Evolutionary conservation across 2,113 vertebrate species (phyloP).

Genomic region (Rhinoderma darwinii): DNA sequence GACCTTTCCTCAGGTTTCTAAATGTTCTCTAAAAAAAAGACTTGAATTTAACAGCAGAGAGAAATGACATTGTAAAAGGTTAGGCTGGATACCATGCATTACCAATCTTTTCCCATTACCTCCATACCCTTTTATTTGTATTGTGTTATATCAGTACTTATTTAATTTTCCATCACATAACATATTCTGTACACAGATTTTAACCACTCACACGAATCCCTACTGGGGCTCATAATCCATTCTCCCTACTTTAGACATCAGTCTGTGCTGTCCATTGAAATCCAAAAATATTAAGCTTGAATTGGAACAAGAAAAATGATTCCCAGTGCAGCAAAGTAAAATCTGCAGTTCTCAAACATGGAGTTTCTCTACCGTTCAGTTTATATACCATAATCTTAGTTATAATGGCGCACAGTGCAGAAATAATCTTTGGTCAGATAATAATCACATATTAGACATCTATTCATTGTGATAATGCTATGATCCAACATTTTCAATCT

Average conservation of each 20-base stretch:
- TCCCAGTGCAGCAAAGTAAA: too few relatives aligned
- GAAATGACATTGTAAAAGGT: not conserved
- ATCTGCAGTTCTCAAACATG: too few relatives aligned
- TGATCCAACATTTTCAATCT: not conserved
- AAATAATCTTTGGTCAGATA: not conserved
- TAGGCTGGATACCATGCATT: not conserved
- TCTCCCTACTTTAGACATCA: too few relatives aligned
- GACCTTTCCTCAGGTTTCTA: not conserved
- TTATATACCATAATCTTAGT: too few relatives aligned
- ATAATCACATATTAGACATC: not conserved
- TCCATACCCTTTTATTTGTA: not conserved
- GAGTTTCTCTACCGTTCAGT: too few relatives aligned
- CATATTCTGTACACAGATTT: not conserved
- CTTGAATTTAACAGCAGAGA: not conserved
- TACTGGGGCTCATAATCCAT: not conserved
- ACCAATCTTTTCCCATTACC: not conserved
- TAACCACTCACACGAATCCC: not conserved
- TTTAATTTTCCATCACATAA: too few relatives aligned
- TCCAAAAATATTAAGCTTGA: too few relatives aligned
- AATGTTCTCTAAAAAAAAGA: not conserved
- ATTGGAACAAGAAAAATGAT: too few relatives aligned
- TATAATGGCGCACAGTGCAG: too few relatives aligned
- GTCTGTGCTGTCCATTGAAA: too few relatives aligned
- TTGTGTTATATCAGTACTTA: not conserved
- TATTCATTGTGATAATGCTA: not conserved